Percentiles rank a stretch among this genome's conserved stretches.
These are phyloP conservation scores for Platyrinchus mystaceus DNA, from an alignment of 2,797 vertebrate species.

Conservation along the genomic window DNA sequence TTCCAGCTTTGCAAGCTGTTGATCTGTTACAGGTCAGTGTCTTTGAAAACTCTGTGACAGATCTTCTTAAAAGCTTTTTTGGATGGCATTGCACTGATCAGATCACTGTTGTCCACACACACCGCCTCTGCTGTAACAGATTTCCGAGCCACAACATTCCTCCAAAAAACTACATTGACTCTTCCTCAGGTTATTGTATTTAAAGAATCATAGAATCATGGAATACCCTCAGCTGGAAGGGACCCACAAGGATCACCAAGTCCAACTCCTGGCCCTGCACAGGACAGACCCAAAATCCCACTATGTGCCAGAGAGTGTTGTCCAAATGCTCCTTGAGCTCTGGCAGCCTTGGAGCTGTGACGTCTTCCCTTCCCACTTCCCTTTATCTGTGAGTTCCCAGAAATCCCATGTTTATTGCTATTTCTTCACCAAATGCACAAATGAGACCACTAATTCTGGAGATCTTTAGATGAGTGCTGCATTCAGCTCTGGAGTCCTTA, in stretches of 20 bases:
- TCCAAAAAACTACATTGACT: background rate
- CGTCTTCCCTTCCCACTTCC: background rate
- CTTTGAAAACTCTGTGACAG: background rate
- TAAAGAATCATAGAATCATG: background rate
- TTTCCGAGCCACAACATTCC: background rate
- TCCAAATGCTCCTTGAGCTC: background rate
- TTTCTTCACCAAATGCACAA: background rate
- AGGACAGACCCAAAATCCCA: background rate
- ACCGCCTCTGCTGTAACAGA: background rate
- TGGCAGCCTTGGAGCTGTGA: background rate
- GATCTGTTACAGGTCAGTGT: background rate
- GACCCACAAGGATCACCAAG: background rate
- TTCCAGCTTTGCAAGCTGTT: background rate
- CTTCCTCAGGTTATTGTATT: background rate
- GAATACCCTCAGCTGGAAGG: background rate
- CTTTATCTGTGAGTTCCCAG: background rate
- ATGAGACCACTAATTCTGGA: background rate
- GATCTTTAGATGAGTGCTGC: background rate
- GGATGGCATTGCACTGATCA: background rate
- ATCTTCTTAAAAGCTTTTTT: background rate
- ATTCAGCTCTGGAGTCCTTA: too few species aligned
- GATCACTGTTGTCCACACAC: background rate
- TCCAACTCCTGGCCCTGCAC: background rate
- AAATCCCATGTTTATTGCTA: background rate
- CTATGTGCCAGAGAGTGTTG: background rate